Base-by-base conservation (phyloP, 2,797 vertebrate species). In the Coluber constrictor region DNA sequence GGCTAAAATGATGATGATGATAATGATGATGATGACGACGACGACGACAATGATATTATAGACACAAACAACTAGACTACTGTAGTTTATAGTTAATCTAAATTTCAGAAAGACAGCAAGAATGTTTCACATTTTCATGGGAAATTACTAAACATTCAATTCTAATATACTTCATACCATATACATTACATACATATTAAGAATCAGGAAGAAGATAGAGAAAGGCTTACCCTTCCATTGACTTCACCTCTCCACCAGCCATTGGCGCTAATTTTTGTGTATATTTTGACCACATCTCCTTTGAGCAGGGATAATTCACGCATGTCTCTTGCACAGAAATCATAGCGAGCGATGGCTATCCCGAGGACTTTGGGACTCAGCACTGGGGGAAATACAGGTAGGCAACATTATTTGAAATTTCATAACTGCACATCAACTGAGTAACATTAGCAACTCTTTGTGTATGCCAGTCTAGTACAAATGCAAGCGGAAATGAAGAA, bases 231-330 rank as follows among this genome's bases (percentile, higher is more conserved):
- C 98, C 98, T 98, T 96, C 99, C 98, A 0, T 99, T 99, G 27
- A 98, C 98, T 97, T 99, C 99, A 79, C 99, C 99, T 96, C 99
- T 98, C 99, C 99, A 99, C 99, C 99, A 99, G 97, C 99, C 99
- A 27, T 99, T 99, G 0, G 98, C 98, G 29, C 99, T 99, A 8
- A 98, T 97, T 97, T 99, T 99, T 1, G 98, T 99, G 96, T 99
- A 99, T 96, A 99, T 99, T 97, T 98, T 99, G 47, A 99, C 99
- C 93, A 99, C 97, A 0, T 99, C 99, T 0, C 99, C 99, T 95
- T 99, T 99, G 96, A 98, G 86, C 63, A 99, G 96, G 47, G 99
- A 99, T 43, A 99, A 97, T 56, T 99, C 99, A 13, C 99, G 97
- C 92, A 98, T 99, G 96, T 99, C 99, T 32, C 99, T 97, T 0